Evolutionary conservation across 2,797 vertebrate species (phyloP).

Genomic region (Gephyroberyx darwinii): DNA sequence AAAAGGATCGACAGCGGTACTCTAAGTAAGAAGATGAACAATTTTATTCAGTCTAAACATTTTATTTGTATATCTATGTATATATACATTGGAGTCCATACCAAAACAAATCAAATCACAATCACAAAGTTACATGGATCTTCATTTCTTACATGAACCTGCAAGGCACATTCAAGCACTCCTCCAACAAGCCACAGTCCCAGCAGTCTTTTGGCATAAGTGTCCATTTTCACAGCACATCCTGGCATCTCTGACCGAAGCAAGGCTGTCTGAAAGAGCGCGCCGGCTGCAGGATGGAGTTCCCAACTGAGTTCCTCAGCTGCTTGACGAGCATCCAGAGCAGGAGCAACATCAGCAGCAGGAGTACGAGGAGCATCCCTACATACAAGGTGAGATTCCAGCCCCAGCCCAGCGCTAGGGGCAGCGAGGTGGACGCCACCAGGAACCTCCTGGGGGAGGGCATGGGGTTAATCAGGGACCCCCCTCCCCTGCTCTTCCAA

Average conservation of each 20-base stretch:
- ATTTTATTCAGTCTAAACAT: slow-evolving; percentile 42
- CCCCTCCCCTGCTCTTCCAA: slow-evolving; percentile 22
- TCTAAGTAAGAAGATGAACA: slow-evolving; percentile 41
- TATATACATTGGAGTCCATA: slow-evolving; percentile 45
- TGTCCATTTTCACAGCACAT: slow-evolving; percentile 70
- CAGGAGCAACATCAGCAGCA: slow-evolving; percentile 86
- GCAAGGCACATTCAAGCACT: slow-evolving; percentile 52
- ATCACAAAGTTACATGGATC: not conserved
- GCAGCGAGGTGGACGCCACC: slow-evolving; percentile 82
- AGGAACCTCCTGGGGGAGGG: slow-evolving; percentile 81
- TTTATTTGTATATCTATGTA: not conserved
- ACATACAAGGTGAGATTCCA: slow-evolving; percentile 90
- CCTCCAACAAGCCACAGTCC: slow-evolving; percentile 43
- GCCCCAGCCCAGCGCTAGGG: slow-evolving; percentile 85
- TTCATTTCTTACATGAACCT: slow-evolving; percentile 51
- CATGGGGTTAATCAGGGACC: slow-evolving; percentile 67
- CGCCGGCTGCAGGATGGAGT: slow-evolving; percentile 76
- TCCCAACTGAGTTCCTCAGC: slow-evolving; percentile 87
- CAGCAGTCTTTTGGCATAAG: slow-evolving; percentile 21
- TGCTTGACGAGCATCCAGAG: slow-evolving; percentile 90
- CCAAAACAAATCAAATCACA: slow-evolving; percentile 21
- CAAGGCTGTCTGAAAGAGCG: slow-evolving; percentile 84
- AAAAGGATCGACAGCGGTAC: slow-evolving; percentile 40
- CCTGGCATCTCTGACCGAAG: slow-evolving; percentile 75
- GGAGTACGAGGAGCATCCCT: slow-evolving; percentile 84